phyloP scores from a whole-genome alignment of 37 sponge, comb jelly and placozoan species.

The Chondrosia reniformis region DNA sequence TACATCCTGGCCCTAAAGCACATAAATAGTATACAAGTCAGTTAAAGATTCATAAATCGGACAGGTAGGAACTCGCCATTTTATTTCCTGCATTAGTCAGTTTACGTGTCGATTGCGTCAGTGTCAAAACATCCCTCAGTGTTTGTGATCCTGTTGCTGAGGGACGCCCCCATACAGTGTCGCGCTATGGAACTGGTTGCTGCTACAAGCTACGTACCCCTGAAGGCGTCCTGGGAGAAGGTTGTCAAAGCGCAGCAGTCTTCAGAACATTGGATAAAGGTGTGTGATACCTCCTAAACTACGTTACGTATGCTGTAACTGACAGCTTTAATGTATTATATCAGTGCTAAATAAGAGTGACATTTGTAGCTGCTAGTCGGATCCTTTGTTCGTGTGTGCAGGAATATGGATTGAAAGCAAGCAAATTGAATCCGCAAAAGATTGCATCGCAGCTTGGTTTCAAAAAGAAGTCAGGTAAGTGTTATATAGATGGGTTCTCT shows the following conservation, averaged over 20 bases:
- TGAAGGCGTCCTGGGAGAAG: slow-evolving; percentile 19
- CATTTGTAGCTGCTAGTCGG: background rate
- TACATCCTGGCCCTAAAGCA: too few species aligned
- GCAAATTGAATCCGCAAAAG: slow-evolving; percentile 38
- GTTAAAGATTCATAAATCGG: too few species aligned
- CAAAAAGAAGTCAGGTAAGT: slow-evolving; percentile 46
- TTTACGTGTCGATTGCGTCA: too few species aligned
- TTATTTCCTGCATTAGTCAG: too few species aligned
- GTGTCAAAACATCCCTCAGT: too few species aligned
- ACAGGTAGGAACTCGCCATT: too few species aligned
- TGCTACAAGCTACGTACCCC: background rate
- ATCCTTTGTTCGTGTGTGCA: background rate
- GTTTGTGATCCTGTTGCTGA: too few species aligned
- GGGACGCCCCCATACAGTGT: too few species aligned
- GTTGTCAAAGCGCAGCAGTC: slow-evolving; percentile 29
- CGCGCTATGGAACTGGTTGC: too few species aligned
- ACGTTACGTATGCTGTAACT: too few species aligned
- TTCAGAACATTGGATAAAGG: slow-evolving; percentile 50
- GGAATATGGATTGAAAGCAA: slow-evolving; percentile 44
- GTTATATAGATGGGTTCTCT: background rate
- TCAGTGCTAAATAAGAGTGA: background rate
- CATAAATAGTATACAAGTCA: too few species aligned
- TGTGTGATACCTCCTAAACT: background rate
- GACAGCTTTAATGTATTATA: too few species aligned
- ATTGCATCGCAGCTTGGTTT: slow-evolving; percentile 60